Conservation (phyloP, 2,888 invertebrate species). For the Drosophila lacicola region DNA sequence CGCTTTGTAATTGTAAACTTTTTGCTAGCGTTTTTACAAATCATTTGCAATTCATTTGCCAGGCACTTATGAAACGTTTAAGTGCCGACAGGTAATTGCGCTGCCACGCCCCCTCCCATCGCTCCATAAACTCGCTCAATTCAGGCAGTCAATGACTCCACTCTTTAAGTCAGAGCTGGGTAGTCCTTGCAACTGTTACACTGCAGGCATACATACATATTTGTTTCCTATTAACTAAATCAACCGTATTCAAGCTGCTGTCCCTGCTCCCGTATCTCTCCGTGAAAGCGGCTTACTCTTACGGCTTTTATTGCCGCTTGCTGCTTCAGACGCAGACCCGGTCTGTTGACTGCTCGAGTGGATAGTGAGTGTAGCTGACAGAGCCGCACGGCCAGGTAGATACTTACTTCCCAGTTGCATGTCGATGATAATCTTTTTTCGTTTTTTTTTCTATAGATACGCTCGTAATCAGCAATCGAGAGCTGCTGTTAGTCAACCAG, state of each 20-base stretch:
- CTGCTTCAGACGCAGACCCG: slow-evolving; percentile 40
- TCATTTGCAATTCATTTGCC: slow-evolving; percentile 73
- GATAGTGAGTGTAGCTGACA: slow-evolving; percentile 27
- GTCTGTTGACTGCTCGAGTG: slow-evolving; percentile 64
- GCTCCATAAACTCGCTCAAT: slow-evolving; percentile 19
- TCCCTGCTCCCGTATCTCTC: slow-evolving; percentile 10
- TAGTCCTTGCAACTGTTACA: slow-evolving; percentile 12
- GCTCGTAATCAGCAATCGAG: slow-evolving; percentile 67
- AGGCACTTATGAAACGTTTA: slow-evolving; percentile 69
- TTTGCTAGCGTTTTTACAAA: slow-evolving; percentile 57
- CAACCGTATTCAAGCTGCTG: slow-evolving; percentile 64
- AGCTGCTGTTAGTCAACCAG: slow-evolving; percentile 51
- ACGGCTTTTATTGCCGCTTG: slow-evolving; percentile 54
- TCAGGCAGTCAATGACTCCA: slow-evolving; percentile 54
- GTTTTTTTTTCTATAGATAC: slow-evolving; percentile 52
- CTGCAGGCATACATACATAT: slow-evolving; percentile 51
- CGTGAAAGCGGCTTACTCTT: slow-evolving; percentile 62
- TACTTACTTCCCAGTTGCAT: slow-evolving; percentile 53
- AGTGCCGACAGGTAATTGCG: slow-evolving; percentile 73
- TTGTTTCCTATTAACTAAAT: slow-evolving; percentile 72
- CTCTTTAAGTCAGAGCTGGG: slow-evolving; percentile 29
- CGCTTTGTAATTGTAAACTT: slow-evolving; percentile 35
- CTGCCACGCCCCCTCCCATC: background rate
- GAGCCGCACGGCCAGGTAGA: slow-evolving; percentile 40
- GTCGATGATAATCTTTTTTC: slow-evolving; percentile 57